A percentile compares a stretch with the other conserved stretches of the same genome.
These are phyloP conservation scores for Apoda limacodes DNA, from an alignment of 2,888 invertebrate species.

Conservation along the genomic window DNA sequence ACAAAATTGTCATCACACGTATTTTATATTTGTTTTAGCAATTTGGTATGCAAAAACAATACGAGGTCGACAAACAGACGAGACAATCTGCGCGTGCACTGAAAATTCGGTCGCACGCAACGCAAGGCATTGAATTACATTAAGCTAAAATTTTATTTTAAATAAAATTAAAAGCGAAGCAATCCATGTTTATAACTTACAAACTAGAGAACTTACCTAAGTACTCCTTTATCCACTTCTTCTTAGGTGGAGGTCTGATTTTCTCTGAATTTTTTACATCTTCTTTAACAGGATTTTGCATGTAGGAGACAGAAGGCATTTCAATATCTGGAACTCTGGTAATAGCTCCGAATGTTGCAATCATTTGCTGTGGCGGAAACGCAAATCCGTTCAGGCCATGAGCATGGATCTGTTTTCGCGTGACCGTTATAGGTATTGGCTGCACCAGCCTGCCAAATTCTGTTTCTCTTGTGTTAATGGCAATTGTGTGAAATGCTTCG, in stretches of 20 bases:
- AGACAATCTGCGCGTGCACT: slow-evolving; percentile 28
- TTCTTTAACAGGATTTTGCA: slow-evolving; percentile 23
- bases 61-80: slow-evolving; percentile 34
- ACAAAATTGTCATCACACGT: too few relatives aligned
- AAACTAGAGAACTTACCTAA: slow-evolving; percentile 73
- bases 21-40: too few relatives aligned
- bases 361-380: slow-evolving; percentile 33
- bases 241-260: slow-evolving; percentile 73
- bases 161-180: too few relatives aligned
- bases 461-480: slow-evolving; percentile 54
- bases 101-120: not conserved
- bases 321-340: slow-evolving; percentile 29
- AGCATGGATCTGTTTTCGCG: slow-evolving; percentile 36
- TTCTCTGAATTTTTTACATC: slow-evolving; percentile 33
- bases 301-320: slow-evolving; percentile 30
- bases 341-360: slow-evolving; percentile 24
- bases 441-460: slow-evolving; percentile 54
- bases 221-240: slow-evolving; percentile 80
- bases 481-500: slow-evolving; percentile 50
- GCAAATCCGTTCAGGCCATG: slow-evolving; percentile 36
- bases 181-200: too few relatives aligned
- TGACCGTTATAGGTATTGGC: slow-evolving; percentile 52
- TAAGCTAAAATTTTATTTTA: too few relatives aligned
- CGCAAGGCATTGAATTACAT: too few relatives aligned
- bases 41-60: slow-evolving; percentile 35